A percentile compares a stretch with the other conserved stretches of the same genome.
Conservation (phyloP, 2,888 invertebrate species). For the Julus scanicus region DNA sequence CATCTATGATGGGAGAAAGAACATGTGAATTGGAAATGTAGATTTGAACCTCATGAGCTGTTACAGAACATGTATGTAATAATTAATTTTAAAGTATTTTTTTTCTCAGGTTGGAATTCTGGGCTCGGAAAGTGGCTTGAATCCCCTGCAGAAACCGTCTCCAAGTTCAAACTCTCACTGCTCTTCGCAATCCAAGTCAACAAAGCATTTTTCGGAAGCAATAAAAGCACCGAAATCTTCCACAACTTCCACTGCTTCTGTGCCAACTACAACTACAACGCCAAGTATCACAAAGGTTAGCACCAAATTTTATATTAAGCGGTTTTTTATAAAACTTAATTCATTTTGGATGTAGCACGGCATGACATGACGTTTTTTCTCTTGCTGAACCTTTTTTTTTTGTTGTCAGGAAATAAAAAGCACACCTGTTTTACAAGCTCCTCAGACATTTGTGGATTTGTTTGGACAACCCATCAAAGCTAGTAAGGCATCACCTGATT, state of each 20-base stretch:
- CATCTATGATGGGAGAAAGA: no score
- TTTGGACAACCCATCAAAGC: constrained; percentile 87
- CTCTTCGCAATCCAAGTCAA: constrained; percentile 14
- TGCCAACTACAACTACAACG: not conserved
- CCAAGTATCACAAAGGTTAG: not conserved
- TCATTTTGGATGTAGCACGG: not conserved
- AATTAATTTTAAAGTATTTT: not conserved
- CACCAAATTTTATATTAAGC: not conserved
- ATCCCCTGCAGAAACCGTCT: constrained; percentile 45
- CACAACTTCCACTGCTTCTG: not conserved
- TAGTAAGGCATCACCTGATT: constrained; percentile 76
- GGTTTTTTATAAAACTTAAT: not conserved
- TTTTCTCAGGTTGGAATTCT: constrained; percentile 55
- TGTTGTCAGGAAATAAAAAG: constrained; percentile 49
- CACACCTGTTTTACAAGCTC: constrained; percentile 58
- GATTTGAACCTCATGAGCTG: no score
- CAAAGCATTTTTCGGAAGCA: constrained; percentile 47
- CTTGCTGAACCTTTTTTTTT: not conserved
- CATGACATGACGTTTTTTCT: not conserved
- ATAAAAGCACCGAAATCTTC: constrained; percentile 54
- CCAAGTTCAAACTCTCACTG: constrained; percentile 36
- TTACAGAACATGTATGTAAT: no score
- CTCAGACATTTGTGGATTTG: constrained; percentile 78
- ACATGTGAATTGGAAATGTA: no score
- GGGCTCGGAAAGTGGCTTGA: constrained; percentile 54